These are phyloP conservation scores for Brachionichthys hirsutus DNA, from an alignment of 2,113 vertebrate species.

Conservation along the genomic window DNA sequence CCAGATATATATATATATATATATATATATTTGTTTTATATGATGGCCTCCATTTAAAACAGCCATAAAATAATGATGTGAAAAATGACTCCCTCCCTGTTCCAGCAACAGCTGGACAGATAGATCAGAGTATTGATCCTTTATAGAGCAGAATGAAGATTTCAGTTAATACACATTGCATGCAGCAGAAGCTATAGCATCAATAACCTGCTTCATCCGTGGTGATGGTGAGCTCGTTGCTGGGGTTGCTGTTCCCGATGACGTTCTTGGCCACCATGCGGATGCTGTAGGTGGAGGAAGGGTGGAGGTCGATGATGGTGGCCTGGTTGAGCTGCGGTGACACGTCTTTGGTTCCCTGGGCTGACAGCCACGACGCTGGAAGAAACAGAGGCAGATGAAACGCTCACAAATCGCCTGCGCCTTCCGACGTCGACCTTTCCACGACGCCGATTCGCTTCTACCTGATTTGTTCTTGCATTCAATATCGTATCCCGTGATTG, in stretches of 20 bases:
- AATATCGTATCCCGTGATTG: constrained; percentile 97
- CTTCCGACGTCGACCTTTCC: background rate
- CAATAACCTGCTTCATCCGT: constrained; percentile 94
- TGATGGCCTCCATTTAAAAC: constrained; percentile 34
- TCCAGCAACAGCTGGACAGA: no score
- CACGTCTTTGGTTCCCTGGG: constrained; percentile 98
- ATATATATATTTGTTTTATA: no score
- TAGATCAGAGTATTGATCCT: no score
- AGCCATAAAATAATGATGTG: constrained; percentile 31
- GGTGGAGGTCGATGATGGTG: constrained; percentile 98
- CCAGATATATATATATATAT: constrained; percentile 22
- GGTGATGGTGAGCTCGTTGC: constrained; percentile 98
- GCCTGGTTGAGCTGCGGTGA: constrained; percentile 98
- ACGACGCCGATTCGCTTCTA: constrained; percentile 41
- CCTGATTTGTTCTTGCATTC: constrained; percentile 99
- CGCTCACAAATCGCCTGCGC: no score
- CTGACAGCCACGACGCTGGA: constrained; percentile 95
- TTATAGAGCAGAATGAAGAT: no score
- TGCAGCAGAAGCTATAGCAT: background rate
- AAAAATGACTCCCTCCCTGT: constrained; percentile 8
- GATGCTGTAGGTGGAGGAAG: constrained; percentile 99
- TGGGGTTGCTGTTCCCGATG: constrained; percentile 96
- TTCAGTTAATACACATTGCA: no score
- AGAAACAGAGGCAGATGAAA: constrained; percentile 22
- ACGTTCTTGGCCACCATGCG: constrained; percentile 99